Conservation (phyloP, 2,797 vertebrate species). For the Arctocebus calabarensis region DNA sequence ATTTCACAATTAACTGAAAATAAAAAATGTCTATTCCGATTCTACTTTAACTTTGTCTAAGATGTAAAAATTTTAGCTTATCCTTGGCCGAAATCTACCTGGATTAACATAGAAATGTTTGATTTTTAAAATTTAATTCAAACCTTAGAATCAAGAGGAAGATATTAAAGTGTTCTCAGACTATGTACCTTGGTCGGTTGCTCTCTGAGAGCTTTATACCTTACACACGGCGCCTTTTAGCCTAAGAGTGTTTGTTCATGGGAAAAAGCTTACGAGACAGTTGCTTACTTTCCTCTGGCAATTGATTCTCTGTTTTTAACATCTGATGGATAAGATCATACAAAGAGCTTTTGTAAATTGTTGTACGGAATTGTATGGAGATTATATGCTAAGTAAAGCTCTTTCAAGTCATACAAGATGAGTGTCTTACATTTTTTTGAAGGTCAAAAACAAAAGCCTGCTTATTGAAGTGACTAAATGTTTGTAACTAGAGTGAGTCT, state of each 20-base stretch:
- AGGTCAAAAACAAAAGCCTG: background rate
- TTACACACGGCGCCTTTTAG: background rate
- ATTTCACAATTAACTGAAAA: slow-evolving; percentile 8
- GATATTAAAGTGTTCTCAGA: background rate
- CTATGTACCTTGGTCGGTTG: background rate
- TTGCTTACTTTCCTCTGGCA: slow-evolving; percentile 26
- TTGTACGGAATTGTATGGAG: slow-evolving; percentile 79
- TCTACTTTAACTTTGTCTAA: background rate
- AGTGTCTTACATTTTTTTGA: slow-evolving; percentile 47
- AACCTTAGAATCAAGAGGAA: slow-evolving; percentile 2
- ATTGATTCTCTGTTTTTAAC: slow-evolving; percentile 71
- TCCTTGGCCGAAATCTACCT: slow-evolving; percentile 33
- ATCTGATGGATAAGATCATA: slow-evolving; percentile 75
- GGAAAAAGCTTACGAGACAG: background rate
- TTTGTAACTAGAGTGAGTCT: background rate
- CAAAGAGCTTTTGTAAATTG: slow-evolving; percentile 81
- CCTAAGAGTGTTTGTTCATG: background rate
- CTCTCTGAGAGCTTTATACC: background rate
- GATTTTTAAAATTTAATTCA: slow-evolving; percentile 29
- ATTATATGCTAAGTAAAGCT: slow-evolving; percentile 87
- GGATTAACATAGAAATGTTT: background rate
- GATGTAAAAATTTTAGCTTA: slow-evolving; percentile 1
- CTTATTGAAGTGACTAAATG: background rate
- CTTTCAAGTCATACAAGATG: slow-evolving; percentile 63
- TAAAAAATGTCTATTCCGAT: slow-evolving; percentile 23